Conservation (phyloP, 2,888 invertebrate species). For the Margaritifera margaritifera region DNA sequence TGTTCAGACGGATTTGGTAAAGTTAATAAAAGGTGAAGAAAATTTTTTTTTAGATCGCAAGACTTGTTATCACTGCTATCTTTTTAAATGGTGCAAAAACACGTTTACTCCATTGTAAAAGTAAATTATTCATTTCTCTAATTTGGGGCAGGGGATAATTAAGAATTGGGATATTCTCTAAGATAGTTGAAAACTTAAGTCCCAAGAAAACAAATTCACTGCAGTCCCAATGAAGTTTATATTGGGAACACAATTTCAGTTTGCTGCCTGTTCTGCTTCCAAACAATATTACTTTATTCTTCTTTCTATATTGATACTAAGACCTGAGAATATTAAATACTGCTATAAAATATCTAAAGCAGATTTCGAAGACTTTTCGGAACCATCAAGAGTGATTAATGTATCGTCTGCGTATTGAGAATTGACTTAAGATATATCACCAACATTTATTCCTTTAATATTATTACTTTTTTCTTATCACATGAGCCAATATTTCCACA, state of each 20-base stretch:
- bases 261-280: background rate
- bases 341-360: background rate
- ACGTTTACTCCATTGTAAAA: too few relatives aligned
- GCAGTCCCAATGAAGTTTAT: background rate
- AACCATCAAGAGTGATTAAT: background rate
- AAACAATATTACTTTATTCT: background rate
- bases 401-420: slow-evolving; percentile 3
- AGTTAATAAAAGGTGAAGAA: too few relatives aligned
- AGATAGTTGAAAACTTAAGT: too few relatives aligned
- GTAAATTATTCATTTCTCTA: too few relatives aligned
- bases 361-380: background rate
- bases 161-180: too few relatives aligned
- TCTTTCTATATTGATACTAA: background rate
- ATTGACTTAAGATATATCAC: background rate
- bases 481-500: background rate
- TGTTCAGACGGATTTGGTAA: too few relatives aligned
- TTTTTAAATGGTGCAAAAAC: too few relatives aligned
- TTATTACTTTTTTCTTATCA: background rate
- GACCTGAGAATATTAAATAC: slow-evolving; percentile 1
- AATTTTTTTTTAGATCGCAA: too few relatives aligned
- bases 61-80: too few relatives aligned
- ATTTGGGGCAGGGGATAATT: too few relatives aligned
- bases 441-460: background rate
- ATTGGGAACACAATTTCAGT: background rate
- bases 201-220: too few relatives aligned